These are phyloP conservation scores for Brachionus rubens DNA, from an alignment of 1,140 invertebrate genomes.

Conservation along the genomic window DNA sequence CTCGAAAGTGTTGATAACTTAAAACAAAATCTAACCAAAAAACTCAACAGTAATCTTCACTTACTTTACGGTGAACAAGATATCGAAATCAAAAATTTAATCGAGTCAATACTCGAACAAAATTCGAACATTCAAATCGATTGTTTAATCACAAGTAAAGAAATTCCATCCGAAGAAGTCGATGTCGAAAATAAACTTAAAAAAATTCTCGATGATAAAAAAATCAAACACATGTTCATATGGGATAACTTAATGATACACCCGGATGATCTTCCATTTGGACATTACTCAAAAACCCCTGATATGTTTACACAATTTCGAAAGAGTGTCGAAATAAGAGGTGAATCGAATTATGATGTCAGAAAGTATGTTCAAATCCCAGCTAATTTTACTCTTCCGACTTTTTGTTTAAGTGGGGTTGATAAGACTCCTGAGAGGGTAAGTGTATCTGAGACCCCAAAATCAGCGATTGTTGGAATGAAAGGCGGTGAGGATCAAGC, in stretches of 20 bases:
- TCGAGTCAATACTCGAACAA: conserved; percentile 50
- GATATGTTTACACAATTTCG: conserved; percentile 60
- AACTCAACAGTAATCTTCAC: conserved; percentile 53
- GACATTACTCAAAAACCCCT: conserved; percentile 51
- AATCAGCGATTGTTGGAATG: conserved; percentile 49
- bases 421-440: not conserved
- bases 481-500: conserved; percentile 57
- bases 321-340: conserved; percentile 51
- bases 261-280: conserved; percentile 57
- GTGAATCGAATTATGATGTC: conserved; percentile 1
- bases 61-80: conserved; percentile 55
- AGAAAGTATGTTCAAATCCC: not conserved
- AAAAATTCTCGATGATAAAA: conserved; percentile 49
- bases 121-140: conserved; percentile 48
- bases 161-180: conserved; percentile 53
- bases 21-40: conserved; percentile 49
- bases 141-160: conserved; percentile 6
- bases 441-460: not conserved
- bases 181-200: conserved; percentile 54
- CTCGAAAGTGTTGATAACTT: conserved; percentile 54
- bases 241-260: conserved; percentile 60
- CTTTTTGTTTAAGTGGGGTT: not conserved
- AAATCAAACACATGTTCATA: conserved; percentile 52
- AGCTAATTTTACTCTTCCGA: conserved; percentile 19
- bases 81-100: conserved; percentile 52